A percentile compares a stretch with the other conserved stretches of the same genome.
Evolutionary conservation across 2,113 vertebrate species (phyloP).

Genomic region (Lonchura striata): DNA sequence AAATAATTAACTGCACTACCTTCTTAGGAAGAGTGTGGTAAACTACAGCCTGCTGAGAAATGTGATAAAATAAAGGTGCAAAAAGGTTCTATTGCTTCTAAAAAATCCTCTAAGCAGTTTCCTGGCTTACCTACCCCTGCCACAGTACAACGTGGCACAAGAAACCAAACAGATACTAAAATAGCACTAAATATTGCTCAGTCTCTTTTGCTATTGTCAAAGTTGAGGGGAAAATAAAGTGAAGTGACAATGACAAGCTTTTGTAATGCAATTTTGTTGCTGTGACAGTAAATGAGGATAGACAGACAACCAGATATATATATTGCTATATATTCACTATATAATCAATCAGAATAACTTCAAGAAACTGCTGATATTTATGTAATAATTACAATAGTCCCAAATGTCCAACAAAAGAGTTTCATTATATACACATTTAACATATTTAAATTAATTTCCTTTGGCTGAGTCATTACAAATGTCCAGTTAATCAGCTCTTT

Average conservation of each 20-base stretch:
- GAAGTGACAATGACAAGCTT: neutral
- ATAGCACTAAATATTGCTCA: neutral
- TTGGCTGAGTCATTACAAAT: neutral
- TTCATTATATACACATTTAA: neutral
- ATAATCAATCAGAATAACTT: neutral
- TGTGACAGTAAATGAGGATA: neutral
- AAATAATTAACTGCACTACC: neutral
- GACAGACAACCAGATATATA: neutral
- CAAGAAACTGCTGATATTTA: neutral
- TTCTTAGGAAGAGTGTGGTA: neutral
- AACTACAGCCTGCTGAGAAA: neutral
- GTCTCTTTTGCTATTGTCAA: neutral
- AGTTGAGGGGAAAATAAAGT: neutral
- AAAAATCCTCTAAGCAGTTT: neutral
- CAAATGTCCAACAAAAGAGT: neutral
- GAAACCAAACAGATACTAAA: neutral
- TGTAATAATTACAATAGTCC: neutral
- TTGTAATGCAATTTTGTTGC: neutral
- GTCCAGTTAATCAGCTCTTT: neutral
- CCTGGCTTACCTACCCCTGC: neutral
- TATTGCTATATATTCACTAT: neutral
- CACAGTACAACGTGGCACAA: neutral
- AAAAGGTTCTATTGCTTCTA: neutral
- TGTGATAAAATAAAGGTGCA: neutral
- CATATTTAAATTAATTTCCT: neutral